A percentile compares a stretch with the other conserved stretches of the same genome.
phyloP scores from a whole-genome alignment of 2,888 invertebrate genomes.

The Lissocephala sabroskyi region DNA sequence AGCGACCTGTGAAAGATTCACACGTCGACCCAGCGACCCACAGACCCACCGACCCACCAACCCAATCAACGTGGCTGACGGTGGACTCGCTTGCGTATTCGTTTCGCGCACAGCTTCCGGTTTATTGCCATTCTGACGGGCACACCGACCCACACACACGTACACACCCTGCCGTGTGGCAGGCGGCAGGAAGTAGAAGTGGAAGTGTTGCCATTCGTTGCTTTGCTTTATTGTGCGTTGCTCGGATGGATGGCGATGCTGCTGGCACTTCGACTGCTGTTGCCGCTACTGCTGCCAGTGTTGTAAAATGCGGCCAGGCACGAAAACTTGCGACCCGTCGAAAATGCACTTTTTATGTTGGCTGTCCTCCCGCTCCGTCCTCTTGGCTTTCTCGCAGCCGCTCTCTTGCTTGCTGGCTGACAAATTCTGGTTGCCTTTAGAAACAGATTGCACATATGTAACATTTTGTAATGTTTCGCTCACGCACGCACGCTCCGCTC shows the following conservation, averaged over 20 bases:
- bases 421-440: too few species aligned
- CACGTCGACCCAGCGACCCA: constrained; percentile 25
- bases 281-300: background rate
- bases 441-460: constrained; percentile 38
- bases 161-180: too few species aligned
- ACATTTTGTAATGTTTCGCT: constrained; percentile 33
- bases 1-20: too few species aligned
- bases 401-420: too few species aligned
- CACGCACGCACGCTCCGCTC: constrained; percentile 3
- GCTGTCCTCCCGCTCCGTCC: constrained; percentile 19
- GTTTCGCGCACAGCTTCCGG: too few species aligned
- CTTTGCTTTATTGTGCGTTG: background rate
- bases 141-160: too few species aligned
- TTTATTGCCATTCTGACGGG: too few species aligned
- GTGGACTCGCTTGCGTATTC: constrained; percentile 7
- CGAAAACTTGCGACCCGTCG: constrained; percentile 12
- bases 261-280: background rate
- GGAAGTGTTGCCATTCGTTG: background rate
- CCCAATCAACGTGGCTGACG: too few species aligned
- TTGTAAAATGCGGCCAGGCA: background rate
- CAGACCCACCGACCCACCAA: background rate
- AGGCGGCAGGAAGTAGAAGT: too few species aligned
- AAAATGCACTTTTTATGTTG: constrained; percentile 48
- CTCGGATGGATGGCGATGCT: background rate
- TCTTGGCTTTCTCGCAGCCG: constrained; percentile 31